A percentile compares a stretch with the other conserved stretches of the same genome.
phyloP scores from a whole-genome alignment of 2,888 invertebrate species.

The Sinelater perroti region DNA sequence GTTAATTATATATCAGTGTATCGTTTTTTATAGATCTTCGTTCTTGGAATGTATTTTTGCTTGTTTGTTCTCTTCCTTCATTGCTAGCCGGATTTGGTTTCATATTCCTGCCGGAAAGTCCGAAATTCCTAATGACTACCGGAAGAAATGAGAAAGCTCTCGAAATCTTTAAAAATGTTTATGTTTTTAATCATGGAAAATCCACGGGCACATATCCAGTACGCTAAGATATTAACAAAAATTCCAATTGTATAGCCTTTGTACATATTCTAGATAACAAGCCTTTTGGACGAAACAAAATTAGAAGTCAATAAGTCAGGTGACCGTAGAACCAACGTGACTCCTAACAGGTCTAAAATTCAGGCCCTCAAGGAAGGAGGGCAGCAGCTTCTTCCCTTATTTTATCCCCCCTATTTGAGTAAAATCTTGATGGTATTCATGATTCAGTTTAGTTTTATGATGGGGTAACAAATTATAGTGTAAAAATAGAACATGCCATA shows the following conservation, averaged over 20 bases:
- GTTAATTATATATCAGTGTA: background rate
- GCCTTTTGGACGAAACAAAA: constrained; percentile 54
- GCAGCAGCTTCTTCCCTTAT: constrained; percentile 71
- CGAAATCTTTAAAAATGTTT: constrained; percentile 70
- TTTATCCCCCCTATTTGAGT: constrained; percentile 68
- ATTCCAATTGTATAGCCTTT: background rate
- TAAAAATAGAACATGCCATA: too few relatives aligned
- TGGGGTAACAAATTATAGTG: constrained; percentile 70
- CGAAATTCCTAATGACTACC: constrained; percentile 78
- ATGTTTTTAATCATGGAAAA: constrained; percentile 71
- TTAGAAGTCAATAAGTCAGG: constrained; percentile 52
- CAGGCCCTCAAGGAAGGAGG: constrained; percentile 68
- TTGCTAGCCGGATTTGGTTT: constrained; percentile 70
- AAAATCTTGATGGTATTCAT: constrained; percentile 70
- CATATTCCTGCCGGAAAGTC: constrained; percentile 77
- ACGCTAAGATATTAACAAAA: constrained; percentile 37
- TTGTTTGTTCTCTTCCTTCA: constrained; percentile 71
- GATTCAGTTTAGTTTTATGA: constrained; percentile 72
- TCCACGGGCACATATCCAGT: constrained; percentile 73
- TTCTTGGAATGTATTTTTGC: constrained; percentile 70
- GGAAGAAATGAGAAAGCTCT: constrained; percentile 74
- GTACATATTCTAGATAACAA: constrained; percentile 56
- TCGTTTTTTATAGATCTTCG: constrained; percentile 63
- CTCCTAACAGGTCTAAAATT: constrained; percentile 51
- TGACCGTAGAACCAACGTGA: constrained; percentile 56